These are phyloP conservation scores for Lophotis ruficrista DNA, from an alignment of 2,113 vertebrate genomes.

Conservation along the genomic window DNA sequence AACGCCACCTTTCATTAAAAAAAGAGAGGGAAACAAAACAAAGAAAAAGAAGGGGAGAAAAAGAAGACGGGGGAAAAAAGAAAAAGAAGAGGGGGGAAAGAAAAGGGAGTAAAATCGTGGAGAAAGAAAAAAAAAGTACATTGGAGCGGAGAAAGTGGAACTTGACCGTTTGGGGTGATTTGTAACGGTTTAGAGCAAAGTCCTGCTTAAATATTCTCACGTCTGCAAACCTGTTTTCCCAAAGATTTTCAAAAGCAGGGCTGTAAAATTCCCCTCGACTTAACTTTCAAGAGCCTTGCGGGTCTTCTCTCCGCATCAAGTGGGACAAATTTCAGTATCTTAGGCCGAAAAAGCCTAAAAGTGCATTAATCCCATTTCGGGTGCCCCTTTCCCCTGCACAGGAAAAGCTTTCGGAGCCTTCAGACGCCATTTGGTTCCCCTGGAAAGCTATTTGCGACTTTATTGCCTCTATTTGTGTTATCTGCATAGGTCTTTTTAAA, in stretches of 20 bases:
- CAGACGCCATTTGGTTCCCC: constrained; percentile 71
- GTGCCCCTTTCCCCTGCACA: not conserved
- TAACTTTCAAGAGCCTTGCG: not conserved
- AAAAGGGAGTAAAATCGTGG: not conserved
- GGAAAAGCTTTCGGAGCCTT: not conserved
- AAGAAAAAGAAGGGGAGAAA: rapidly evolving
- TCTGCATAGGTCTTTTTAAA: constrained; percentile 79
- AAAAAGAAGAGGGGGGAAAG: not conserved
- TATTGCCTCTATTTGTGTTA: constrained; percentile 82
- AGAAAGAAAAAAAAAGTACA: not conserved
- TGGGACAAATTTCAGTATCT: constrained; percentile 52
- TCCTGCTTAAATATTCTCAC: not conserved
- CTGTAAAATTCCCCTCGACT: not conserved
- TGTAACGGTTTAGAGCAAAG: not conserved
- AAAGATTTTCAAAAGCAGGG: not conserved
- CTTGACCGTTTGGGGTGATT: constrained; percentile 52
- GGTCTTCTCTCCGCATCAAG: not conserved
- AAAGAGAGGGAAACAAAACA: not conserved
- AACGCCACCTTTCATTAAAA: not conserved
- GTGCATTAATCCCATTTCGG: constrained; percentile 55
- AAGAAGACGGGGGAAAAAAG: rapidly evolving
- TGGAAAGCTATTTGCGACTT: constrained; percentile 73
- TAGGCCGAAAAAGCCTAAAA: constrained; percentile 70
- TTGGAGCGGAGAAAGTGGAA: constrained; percentile 3
- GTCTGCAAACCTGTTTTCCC: constrained; percentile 21